Base-by-base conservation (phyloP, 1,140 invertebrate species). In the Hylaeus volcanicus region DNA sequence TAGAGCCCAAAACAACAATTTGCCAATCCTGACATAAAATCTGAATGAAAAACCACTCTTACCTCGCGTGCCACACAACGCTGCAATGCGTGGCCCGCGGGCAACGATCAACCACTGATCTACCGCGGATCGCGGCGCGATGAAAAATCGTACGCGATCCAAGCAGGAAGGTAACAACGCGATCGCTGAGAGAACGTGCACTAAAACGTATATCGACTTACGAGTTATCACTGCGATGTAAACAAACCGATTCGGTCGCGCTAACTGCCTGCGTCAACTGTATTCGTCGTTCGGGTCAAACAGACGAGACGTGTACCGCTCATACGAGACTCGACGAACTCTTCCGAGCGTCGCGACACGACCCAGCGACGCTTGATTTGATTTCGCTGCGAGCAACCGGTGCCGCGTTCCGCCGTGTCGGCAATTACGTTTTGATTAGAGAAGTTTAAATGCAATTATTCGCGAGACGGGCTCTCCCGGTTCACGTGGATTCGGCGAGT, bases 291-390 rank as follows among this genome's bases (percentile, higher is more conserved):
- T 5, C 77, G 48, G 77, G 77, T 79, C 77, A 79, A 79, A 79
- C 71, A 63, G 51, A 51, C 77, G 66, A 70, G 70, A 79, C 74
- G 26, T 39, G 71, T 78, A 53, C 77, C 77, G 77, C 61, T 79
- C 71, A 66, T 79, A 83, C 81, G 81, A 81, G 74, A 72, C 69
- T 74, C 60, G 56, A 81, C 81, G 81, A 83, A 83, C 78, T 65
- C 63, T 61, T 66, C 81, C 81, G 81, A 82, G 75, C 58, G 55
- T 53, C 72, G 55, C 8, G 60, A 61, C 56, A 26, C 45, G 56
- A 73, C 15, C 26, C 68, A 51, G 14, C 63, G 66, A 74, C 71
- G 81, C 76, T 79, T 74, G 71, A 85, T 79, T 80, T 81, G 76
- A 84, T 84, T 76, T 73, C 76, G 82, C 73, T 26, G 56, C 76